phyloP scores from a whole-genome alignment of 92 coral and sea anemone genomes.

The Epizoanthus illoricatus region DNA sequence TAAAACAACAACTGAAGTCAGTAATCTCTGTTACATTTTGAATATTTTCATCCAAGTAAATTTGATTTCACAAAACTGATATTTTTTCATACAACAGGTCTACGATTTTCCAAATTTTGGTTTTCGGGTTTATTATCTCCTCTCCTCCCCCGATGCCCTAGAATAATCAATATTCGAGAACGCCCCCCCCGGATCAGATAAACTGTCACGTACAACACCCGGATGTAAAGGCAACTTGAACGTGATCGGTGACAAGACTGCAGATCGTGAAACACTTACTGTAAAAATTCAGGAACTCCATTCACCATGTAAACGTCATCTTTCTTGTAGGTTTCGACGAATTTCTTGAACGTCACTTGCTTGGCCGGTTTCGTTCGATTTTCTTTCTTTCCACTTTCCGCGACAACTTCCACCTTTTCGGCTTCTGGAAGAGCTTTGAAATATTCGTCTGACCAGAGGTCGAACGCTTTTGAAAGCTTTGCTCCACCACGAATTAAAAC shows the following conservation, averaged over 20 bases:
- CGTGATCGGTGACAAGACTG: too few relatives aligned
- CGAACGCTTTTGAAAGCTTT: slow-evolving; percentile 80
- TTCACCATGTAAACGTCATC: slow-evolving; percentile 95
- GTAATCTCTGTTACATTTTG: too few relatives aligned
- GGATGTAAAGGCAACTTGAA: too few relatives aligned
- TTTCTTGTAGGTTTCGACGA: slow-evolving; percentile 62
- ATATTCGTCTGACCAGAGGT: slow-evolving; percentile 87
- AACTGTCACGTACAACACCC: neutral
- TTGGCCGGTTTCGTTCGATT: slow-evolving; percentile 73
- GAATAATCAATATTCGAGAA: too few relatives aligned
- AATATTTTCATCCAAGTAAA: too few relatives aligned
- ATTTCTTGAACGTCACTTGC: slow-evolving; percentile 72
- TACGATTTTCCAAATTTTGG: too few relatives aligned
- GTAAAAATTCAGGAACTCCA: slow-evolving; percentile 86
- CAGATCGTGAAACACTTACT: slow-evolving; percentile 65
- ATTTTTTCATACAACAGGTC: too few relatives aligned
- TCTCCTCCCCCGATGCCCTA: too few relatives aligned
- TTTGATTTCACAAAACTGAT: too few relatives aligned
- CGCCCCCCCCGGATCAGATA: neutral
- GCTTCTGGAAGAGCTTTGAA: slow-evolving; percentile 76
- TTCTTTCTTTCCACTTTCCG: slow-evolving; percentile 94
- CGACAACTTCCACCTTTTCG: slow-evolving; percentile 52
- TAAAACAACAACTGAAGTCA: too few relatives aligned
- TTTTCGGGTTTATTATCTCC: too few relatives aligned
- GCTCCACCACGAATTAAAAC: slow-evolving; percentile 90